A percentile compares a stretch with the other conserved stretches of the same genome.
Evolutionary conservation across 1,140 invertebrate genomes (phyloP).

Genomic region (Pogonus chalceus): DNA sequence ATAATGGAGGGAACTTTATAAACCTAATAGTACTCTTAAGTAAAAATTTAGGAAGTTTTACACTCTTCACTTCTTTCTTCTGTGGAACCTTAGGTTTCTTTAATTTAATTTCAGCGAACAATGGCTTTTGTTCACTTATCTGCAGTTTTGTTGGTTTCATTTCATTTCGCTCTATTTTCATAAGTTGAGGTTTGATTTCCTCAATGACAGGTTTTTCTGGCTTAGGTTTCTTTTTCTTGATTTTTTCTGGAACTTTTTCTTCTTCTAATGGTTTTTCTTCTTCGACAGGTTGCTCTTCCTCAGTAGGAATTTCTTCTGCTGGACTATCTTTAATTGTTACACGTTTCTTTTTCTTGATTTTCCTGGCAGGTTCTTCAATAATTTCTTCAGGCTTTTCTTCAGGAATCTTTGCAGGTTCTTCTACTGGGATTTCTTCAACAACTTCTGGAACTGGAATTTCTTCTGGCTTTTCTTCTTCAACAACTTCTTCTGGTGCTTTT

Average conservation of each 20-base stretch:
- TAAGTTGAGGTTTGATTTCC: constrained; percentile 23
- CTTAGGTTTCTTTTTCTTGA: constrained; percentile 31
- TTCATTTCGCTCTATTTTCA: constrained; percentile 51
- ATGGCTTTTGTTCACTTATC: constrained; percentile 37
- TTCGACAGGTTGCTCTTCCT: constrained; percentile 20
- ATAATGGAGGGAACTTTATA: constrained; percentile 45
- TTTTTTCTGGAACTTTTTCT: constrained; percentile 19
- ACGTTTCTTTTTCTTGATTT: constrained; percentile 32
- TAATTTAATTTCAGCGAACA: constrained; percentile 37
- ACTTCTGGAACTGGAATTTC: constrained; percentile 31
- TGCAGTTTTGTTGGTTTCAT: constrained; percentile 40
- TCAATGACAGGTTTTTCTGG: constrained; percentile 36
- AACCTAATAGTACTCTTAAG: constrained; percentile 53
- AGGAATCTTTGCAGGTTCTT: constrained; percentile 38
- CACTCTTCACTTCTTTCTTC: constrained; percentile 38
- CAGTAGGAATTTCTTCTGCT: constrained; percentile 30
- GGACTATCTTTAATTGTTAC: constrained; percentile 21
- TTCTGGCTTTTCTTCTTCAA: constrained; percentile 32
- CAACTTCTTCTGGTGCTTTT: constrained; percentile 17
- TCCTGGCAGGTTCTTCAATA: constrained; percentile 29
- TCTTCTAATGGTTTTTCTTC: constrained; percentile 13
- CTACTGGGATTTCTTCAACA: constrained; percentile 38
- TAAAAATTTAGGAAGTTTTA: constrained; percentile 50
- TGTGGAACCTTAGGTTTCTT: constrained; percentile 43
- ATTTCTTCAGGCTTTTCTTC: constrained; percentile 32